Percentiles rank a stretch among this genome's conserved stretches.
phyloP scores from a whole-genome alignment of 2,797 vertebrate genomes.

The Chromis chromis region DNA sequence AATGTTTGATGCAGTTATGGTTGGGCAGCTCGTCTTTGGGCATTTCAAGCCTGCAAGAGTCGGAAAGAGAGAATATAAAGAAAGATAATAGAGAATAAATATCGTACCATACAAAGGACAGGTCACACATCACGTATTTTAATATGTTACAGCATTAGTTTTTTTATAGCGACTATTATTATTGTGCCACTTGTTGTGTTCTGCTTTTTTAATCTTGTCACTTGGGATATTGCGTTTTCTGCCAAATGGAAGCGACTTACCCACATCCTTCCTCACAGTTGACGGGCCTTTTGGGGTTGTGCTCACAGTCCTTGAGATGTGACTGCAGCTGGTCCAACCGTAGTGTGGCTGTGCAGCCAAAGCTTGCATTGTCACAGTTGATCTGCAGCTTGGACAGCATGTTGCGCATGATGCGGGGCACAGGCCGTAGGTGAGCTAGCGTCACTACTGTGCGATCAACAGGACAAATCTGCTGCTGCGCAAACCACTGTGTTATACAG shows the following conservation, averaged over 20 bases:
- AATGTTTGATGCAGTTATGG: conserved; percentile 97
- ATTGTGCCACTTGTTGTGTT: not conserved
- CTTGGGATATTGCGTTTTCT: not conserved
- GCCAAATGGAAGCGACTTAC: conserved; percentile 82
- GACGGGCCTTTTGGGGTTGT: conserved; percentile 97
- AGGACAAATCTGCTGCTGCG: conserved; percentile 98
- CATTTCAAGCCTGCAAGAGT: conserved; percentile 91
- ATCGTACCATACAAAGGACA: not conserved
- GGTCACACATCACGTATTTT: not conserved
- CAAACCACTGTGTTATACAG: conserved; percentile 99
- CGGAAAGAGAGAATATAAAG: not conserved
- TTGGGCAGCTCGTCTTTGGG: conserved; percentile 96
- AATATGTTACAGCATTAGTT: not conserved
- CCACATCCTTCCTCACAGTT: conserved; percentile 97
- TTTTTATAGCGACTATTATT: not conserved
- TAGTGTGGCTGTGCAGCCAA: conserved; percentile 94
- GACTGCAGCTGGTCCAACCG: conserved; percentile 97
- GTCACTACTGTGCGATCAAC: conserved; percentile 99
- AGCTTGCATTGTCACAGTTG: conserved; percentile 94
- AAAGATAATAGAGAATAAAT: not conserved
- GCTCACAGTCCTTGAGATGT: conserved; percentile 97
- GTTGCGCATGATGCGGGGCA: conserved; percentile 99
- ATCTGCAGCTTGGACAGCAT: conserved; percentile 99
- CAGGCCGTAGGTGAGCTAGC: conserved; percentile 95
- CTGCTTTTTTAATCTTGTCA: not conserved